Evolutionary conservation across 2,797 vertebrate genomes (phyloP), one percentile per base, ranked within the genome.

Genomic region (Zalophus californianus): DNA sequence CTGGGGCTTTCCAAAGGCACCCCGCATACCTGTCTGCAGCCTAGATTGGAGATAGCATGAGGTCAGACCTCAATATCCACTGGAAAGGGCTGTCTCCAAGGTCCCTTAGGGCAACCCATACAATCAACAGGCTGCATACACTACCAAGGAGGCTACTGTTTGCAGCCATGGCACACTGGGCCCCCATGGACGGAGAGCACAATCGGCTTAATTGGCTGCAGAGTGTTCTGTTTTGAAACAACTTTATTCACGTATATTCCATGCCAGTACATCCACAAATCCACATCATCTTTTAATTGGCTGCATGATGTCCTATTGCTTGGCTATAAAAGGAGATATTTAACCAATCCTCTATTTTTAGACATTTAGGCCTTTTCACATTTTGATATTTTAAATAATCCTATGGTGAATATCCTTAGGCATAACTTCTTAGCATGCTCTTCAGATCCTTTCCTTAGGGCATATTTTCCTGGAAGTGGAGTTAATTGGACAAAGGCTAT

Each of bases 351-450:
- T 94, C 25, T 80, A 32, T 58, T 58, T 20, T 15, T 35, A 66
- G 64, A 27, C n/a, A 11, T 89, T 89, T 64, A 70, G 48, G 14
- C 58, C 91, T 2, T 90, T 83, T 96, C 35, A 41, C 0, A n/a
- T 66, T 93, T 79, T 91, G 60, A 8, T 66, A 72, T 82, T 93
- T 91, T 91, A 91, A 91, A 73, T 35, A 78, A 7, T 23, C 29
- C 32, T 93, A 2, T 27, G 7, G 16, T 73, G n/a, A 70, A n/a
- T 64, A 38, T 41, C 14, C 13, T 62, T 38, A 52, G 54, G 66
- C 12, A 25, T 44, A 68, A 35, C 25, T 75, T 88, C 50, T 58
- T 44, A 83, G 11, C 32, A 38, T 29, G 44, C 41, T 68, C 56
- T 90, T 95, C 58, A 56, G 32, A 75, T 78, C 48, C 38, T 85